phyloP scores from a whole-genome alignment of 2,888 invertebrate species.

The Camptogramma bilineatum region DNA sequence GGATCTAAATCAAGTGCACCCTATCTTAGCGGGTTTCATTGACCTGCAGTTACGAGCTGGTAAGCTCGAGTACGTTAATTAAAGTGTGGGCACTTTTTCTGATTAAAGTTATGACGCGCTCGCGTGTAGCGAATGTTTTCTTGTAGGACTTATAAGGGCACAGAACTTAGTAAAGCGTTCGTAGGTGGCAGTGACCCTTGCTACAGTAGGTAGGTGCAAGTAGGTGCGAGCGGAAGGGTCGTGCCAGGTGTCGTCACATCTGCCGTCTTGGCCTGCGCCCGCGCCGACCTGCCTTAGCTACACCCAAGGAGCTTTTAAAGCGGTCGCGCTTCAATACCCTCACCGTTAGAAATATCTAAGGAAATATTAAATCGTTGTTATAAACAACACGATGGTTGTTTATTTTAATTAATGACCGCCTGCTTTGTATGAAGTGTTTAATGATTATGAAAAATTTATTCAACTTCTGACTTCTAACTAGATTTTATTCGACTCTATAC shows the following conservation, averaged over 20 bases:
- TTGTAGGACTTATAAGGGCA: slow-evolving; percentile 65
- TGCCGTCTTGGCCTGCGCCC: slow-evolving; percentile 73
- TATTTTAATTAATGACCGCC: slow-evolving; percentile 12
- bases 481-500: neutral
- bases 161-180: slow-evolving; percentile 62
- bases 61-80: slow-evolving; percentile 58
- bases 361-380: slow-evolving; percentile 28
- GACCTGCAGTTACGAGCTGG: slow-evolving; percentile 59
- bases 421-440: neutral
- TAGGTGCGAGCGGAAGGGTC: slow-evolving; percentile 76
- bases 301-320: slow-evolving; percentile 65
- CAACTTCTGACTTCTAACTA: neutral
- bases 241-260: slow-evolving; percentile 82
- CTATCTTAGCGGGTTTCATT: slow-evolving; percentile 57
- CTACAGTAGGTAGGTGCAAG: slow-evolving; percentile 25
- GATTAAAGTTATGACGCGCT: slow-evolving; percentile 69
- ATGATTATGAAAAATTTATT: neutral
- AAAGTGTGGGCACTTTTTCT: slow-evolving; percentile 64
- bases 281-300: slow-evolving; percentile 49
- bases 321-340: slow-evolving; percentile 69
- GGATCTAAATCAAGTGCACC: slow-evolving; percentile 53
- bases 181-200: slow-evolving; percentile 65
- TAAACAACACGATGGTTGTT: slow-evolving; percentile 14
- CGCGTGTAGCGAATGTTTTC: slow-evolving; percentile 77
- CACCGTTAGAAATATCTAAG: slow-evolving; percentile 59